Conservation (phyloP, 2,888 invertebrate genomes). For the Pammene aurita region DNA sequence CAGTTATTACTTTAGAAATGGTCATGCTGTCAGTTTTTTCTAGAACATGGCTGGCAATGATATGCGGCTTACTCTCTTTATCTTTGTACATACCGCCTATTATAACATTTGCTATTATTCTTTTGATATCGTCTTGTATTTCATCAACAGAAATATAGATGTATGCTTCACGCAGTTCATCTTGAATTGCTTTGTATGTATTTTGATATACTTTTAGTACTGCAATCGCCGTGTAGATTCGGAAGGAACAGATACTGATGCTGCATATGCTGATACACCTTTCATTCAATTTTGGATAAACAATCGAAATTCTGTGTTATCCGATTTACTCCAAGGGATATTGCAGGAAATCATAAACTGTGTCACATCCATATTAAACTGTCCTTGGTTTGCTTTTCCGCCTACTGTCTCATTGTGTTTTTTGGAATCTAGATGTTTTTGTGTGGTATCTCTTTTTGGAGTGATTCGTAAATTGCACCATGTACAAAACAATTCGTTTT, state of each 20-base stretch:
- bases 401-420: conserved; percentile 12
- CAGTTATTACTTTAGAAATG: conserved; percentile 12
- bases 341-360: conserved; percentile 17
- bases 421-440: conserved; percentile 15
- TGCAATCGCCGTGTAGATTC: conserved; percentile 26
- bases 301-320: conserved; percentile 22
- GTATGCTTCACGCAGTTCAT: conserved; percentile 11
- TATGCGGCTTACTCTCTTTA: conserved; percentile 17
- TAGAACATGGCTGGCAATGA: conserved; percentile 15
- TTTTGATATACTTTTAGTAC: conserved; percentile 20
- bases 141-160: conserved; percentile 28
- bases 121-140: conserved; percentile 14
- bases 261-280: conserved; percentile 11
- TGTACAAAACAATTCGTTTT: conserved; percentile 8
- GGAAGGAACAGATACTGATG: neutral
- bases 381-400: conserved; percentile 21
- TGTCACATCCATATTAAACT: conserved; percentile 22
- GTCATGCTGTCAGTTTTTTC: conserved; percentile 15
- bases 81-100: conserved; percentile 18
- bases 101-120: conserved; percentile 28
- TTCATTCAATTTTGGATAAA: conserved; percentile 16
- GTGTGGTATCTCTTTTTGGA: conserved; percentile 13
- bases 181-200: conserved; percentile 20
- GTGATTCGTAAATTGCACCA: conserved; percentile 18
- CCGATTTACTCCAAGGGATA: conserved; percentile 18